Conservation (phyloP, 2,888 invertebrate species). For the Lepidochrysops patricia region DNA sequence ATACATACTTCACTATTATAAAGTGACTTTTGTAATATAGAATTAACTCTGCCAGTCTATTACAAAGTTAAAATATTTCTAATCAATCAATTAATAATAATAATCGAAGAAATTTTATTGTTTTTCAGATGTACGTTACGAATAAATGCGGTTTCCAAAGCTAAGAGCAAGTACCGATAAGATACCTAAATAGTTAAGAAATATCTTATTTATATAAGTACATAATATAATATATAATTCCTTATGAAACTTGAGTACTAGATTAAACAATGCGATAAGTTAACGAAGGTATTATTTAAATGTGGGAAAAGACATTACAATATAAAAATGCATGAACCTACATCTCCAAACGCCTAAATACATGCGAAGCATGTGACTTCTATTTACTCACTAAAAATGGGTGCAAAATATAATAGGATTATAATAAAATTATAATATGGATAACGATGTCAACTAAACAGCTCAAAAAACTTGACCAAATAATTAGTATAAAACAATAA, state of each 20-base stretch:
- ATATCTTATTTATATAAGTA: neutral
- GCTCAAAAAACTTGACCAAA: constrained; percentile 15
- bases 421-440: neutral
- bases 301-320: neutral
- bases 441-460: neutral
- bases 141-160: too few species aligned
- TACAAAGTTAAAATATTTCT: too few species aligned
- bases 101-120: too few species aligned
- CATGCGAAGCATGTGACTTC: neutral
- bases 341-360: neutral
- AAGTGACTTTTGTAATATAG: too few species aligned
- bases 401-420: neutral
- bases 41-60: too few species aligned
- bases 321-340: neutral
- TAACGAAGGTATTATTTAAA: neutral
- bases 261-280: neutral
- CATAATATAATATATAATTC: too few species aligned
- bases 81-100: too few species aligned
- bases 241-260: neutral
- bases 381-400: neutral
- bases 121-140: too few species aligned
- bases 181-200: too few species aligned
- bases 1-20: too few species aligned
- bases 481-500: neutral
- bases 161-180: too few species aligned